Conservation (phyloP, 2,797 vertebrate species). For the Mareca strepera region DNA sequence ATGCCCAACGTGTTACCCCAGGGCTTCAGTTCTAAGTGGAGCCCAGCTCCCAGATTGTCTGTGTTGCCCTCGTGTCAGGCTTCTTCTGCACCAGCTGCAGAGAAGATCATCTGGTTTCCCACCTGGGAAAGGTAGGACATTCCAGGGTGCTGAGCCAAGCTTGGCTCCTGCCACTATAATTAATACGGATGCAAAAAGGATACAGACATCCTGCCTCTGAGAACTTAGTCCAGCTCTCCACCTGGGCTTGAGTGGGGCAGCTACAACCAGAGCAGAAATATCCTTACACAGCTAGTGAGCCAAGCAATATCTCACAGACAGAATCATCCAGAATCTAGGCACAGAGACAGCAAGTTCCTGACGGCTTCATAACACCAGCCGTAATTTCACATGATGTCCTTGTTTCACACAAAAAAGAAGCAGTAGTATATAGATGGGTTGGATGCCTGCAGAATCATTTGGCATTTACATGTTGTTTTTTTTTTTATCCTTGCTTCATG, state of each 20-base stretch:
- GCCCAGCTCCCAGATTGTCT: background rate
- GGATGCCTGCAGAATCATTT: background rate
- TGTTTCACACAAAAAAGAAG: background rate
- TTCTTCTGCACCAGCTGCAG: background rate
- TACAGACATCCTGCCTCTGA: background rate
- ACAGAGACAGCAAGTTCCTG: background rate
- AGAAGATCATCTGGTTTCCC: background rate
- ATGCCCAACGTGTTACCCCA: background rate
- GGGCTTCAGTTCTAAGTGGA: background rate
- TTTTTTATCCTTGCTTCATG: background rate
- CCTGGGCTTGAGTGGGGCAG: background rate
- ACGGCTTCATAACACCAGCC: background rate
- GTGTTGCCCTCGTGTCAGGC: accelerated
- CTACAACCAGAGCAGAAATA: background rate
- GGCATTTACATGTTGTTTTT: background rate
- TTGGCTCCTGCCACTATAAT: background rate
- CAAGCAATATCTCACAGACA: background rate
- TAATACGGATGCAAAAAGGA: background rate
- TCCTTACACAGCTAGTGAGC: background rate
- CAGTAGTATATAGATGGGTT: background rate
- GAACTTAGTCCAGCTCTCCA: background rate
- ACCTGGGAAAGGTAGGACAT: background rate
- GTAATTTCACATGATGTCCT: background rate
- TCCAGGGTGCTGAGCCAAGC: background rate
- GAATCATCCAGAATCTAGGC: background rate